A percentile compares a stretch with the other conserved stretches of the same genome.
Conservation (phyloP, 1,140 invertebrate genomes). For the Bactericera cockerelli region DNA sequence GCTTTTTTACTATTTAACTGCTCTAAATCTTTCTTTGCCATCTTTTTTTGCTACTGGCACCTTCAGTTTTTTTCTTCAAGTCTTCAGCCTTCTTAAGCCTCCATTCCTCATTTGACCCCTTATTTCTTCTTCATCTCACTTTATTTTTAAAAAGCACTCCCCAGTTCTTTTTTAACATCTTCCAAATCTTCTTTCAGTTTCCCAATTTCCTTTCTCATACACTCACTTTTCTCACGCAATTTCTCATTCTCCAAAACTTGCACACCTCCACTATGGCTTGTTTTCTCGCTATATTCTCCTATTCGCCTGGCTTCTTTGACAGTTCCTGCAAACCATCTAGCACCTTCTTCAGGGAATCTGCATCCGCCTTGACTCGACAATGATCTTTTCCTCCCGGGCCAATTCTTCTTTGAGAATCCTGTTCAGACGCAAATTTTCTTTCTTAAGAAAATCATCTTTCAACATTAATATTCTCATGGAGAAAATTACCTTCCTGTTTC, state of each 20-base stretch:
- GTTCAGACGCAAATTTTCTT: not conserved
- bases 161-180: not conserved
- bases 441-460: too few relatives aligned
- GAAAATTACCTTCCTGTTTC: not conserved
- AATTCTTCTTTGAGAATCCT: not conserved
- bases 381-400: not conserved
- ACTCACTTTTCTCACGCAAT: too few relatives aligned
- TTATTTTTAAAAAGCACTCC: not conserved
- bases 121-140: not conserved
- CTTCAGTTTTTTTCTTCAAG: not conserved
- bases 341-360: not conserved
- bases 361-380: constrained; percentile 1
- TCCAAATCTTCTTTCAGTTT: not conserved
- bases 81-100: not conserved
- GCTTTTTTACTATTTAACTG: not conserved
- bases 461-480: too few relatives aligned
- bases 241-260: too few relatives aligned
- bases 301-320: not conserved
- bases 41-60: not conserved
- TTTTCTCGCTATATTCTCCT: not conserved
- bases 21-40: not conserved
- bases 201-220: not conserved
- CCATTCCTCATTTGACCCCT: not conserved
- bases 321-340: not conserved
- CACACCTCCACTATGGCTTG: not conserved